Evolutionary conservation across 2,113 vertebrate species (phyloP).

Genomic region (Pimephales promelas): DNA sequence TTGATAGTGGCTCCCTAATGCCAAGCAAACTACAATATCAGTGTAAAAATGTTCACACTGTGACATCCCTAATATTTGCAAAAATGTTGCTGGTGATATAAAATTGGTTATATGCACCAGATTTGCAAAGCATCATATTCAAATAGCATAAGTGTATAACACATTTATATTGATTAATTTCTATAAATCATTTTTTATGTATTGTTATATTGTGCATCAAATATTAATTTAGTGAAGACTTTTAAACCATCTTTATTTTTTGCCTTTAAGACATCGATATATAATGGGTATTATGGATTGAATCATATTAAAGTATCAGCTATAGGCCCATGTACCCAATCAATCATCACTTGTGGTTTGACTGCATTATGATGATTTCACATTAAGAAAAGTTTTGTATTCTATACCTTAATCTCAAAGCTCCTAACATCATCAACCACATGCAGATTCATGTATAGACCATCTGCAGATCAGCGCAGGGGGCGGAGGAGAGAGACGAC

Average conservation of each 20-base stretch:
- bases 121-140: too few species aligned
- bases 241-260: neutral
- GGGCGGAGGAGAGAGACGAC: neutral
- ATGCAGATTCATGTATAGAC: conserved; percentile 10
- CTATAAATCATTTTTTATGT: neutral
- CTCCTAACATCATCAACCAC: conserved; percentile 4
- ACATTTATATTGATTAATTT: too few species aligned
- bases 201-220: neutral
- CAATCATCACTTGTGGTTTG: neutral
- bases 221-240: neutral
- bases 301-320: neutral
- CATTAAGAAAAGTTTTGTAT: neutral
- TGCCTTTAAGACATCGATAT: too few species aligned
- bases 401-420: conserved; percentile 12
- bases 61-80: too few species aligned
- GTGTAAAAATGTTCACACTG: too few species aligned
- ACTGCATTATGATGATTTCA: neutral
- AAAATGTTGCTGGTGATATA: too few species aligned
- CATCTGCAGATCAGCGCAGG: conserved; percentile 26
- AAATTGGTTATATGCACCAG: too few species aligned
- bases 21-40: too few species aligned
- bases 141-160: too few species aligned
- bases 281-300: too few species aligned
- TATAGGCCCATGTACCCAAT: neutral
- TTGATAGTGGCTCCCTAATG: too few species aligned